Percentiles rank a stretch among this genome's conserved stretches.
phyloP scores from a whole-genome alignment of 2,113 vertebrate genomes.

The Psittacula cyanocephala region DNA sequence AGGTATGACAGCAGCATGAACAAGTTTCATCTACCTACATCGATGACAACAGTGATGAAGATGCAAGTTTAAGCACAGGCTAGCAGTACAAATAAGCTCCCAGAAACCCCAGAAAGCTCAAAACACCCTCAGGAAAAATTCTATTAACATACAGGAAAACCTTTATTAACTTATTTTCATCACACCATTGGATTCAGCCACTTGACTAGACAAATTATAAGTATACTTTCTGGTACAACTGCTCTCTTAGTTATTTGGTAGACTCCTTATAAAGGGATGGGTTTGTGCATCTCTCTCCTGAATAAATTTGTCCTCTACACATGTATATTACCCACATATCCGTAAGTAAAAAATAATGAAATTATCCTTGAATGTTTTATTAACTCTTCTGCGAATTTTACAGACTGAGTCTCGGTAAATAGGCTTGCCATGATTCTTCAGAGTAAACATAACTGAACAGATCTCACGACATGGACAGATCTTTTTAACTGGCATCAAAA shows the following conservation, averaged over 20 bases:
- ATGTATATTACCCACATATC: not conserved
- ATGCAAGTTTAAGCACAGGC: not conserved
- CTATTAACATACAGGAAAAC: not conserved
- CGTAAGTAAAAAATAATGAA: not conserved
- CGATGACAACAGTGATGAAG: not conserved
- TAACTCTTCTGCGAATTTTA: not conserved
- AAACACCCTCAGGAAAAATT: not conserved
- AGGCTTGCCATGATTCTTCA: not conserved
- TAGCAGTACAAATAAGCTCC: not conserved
- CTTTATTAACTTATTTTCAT: not conserved
- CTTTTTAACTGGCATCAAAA: constrained; percentile 40
- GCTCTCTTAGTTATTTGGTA: not conserved
- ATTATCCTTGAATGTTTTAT: not conserved
- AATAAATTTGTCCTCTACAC: not conserved
- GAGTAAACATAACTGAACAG: not conserved
- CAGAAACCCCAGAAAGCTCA: not conserved
- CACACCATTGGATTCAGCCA: not conserved
- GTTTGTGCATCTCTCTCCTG: not conserved
- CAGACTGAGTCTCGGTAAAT: not conserved
- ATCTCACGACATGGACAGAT: not conserved
- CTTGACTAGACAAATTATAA: not conserved
- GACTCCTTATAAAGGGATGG: fast-evolving
- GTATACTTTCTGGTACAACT: not conserved
- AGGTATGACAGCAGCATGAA: not conserved
- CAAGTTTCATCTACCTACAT: not conserved